Percentiles rank a stretch among this genome's conserved stretches.
Conservation (phyloP, 2,888 invertebrate species). For the Trypoxylon attenuatum region DNA sequence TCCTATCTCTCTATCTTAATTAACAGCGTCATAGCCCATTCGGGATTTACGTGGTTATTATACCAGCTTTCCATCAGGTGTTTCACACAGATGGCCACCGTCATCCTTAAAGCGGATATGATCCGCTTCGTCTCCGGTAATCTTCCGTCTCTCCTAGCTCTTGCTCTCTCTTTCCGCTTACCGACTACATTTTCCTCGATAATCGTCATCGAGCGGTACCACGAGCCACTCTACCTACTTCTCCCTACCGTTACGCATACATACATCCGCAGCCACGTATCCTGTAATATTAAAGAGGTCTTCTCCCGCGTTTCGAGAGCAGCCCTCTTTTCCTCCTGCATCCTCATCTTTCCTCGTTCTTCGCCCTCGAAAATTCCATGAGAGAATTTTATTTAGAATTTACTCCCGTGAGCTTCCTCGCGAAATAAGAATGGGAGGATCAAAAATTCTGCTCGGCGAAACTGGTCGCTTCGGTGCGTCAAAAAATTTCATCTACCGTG, state of each 20-base stretch:
- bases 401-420: background rate
- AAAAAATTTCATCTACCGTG: too few species aligned
- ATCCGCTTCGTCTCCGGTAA: background rate
- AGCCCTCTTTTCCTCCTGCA: background rate
- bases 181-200: too few species aligned
- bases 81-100: background rate
- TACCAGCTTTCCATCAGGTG: slow-evolving; percentile 4
- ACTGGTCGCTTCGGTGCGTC: too few species aligned
- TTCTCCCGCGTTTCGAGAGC: slow-evolving; percentile 5
- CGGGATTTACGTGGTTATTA: slow-evolving; percentile 14
- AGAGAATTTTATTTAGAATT: too few species aligned
- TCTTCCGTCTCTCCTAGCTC: background rate
- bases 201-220: too few species aligned
- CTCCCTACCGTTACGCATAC: too few species aligned
- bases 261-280: too few species aligned
- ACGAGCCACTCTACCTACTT: too few species aligned
- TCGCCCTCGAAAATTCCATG: background rate
- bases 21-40: slow-evolving; percentile 10
- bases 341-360: background rate
- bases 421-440: background rate
- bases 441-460: background rate
- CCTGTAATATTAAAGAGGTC: too few species aligned
- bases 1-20: slow-evolving; percentile 22
- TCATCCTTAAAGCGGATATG: slow-evolving; percentile 1
- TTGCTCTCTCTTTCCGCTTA: background rate